Percentiles rank a stretch among this genome's conserved stretches.
Conservation (phyloP, 2,113 vertebrate species). For the Stictonetta naevosa region DNA sequence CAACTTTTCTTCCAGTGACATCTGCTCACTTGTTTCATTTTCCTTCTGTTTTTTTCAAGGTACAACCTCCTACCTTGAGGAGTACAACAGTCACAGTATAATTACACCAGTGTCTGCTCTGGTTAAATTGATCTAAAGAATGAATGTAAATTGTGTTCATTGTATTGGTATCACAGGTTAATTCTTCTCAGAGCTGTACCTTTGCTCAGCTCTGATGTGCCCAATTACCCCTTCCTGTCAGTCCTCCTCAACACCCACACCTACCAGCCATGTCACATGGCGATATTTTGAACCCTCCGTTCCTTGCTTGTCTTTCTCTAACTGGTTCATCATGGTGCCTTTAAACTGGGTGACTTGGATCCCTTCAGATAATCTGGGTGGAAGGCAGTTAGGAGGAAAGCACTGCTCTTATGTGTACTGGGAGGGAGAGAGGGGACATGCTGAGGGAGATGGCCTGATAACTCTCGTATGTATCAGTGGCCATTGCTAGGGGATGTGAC, state of each 20-base stretch:
- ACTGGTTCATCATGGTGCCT: not conserved
- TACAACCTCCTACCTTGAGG: not conserved
- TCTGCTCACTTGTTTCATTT: not conserved
- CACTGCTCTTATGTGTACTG: not conserved
- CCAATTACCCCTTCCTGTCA: not conserved
- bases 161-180: not conserved
- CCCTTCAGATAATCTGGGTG: not conserved
- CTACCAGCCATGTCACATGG: not conserved
- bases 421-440: fast-evolving
- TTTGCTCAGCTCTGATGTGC: not conserved
- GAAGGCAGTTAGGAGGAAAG: not conserved
- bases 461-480: fast-evolving
- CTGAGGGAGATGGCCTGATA: not conserved
- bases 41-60: not conserved
- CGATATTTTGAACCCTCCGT: not conserved
- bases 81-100: not conserved
- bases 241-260: not conserved
- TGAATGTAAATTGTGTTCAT: not conserved
- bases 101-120: not conserved
- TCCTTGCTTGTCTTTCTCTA: not conserved
- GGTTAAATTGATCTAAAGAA: not conserved
- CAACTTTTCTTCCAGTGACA: not conserved
- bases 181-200: not conserved
- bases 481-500: not conserved
- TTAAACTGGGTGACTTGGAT: not conserved